These are phyloP conservation scores for Arenicola marina DNA, from an alignment of 2,888 invertebrate species.

Conservation along the genomic window DNA sequence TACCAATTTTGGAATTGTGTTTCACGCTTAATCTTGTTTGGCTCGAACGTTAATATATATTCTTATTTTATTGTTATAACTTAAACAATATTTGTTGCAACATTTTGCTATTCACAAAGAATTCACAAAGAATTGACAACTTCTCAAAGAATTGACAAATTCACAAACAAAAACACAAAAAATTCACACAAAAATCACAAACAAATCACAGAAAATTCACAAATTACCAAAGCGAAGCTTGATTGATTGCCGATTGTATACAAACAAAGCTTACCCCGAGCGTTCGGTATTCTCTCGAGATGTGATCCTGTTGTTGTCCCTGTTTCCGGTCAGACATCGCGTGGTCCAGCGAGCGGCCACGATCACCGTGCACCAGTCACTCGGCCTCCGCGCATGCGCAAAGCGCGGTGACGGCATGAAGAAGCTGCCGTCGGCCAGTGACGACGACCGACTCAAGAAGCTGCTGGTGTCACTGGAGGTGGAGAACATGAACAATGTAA, in stretches of 20 bases:
- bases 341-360: conserved; percentile 54
- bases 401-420: neutral
- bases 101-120: too few species aligned
- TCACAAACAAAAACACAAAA: too few species aligned
- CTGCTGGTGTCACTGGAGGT: conserved; percentile 55
- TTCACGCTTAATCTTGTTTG: too few species aligned
- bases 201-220: too few species aligned
- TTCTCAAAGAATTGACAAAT: too few species aligned
- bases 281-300: neutral
- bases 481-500: conserved; percentile 49
- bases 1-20: too few species aligned
- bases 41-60: too few species aligned
- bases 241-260: neutral
- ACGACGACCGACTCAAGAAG: conserved; percentile 21
- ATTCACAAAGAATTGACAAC: too few species aligned
- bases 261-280: neutral
- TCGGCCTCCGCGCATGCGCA: conserved; percentile 10
- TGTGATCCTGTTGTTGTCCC: neutral
- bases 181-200: too few species aligned
- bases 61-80: too few species aligned
- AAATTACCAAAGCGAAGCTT: neutral
- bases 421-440: neutral
- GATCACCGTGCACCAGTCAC: conserved; percentile 28
- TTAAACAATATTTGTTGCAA: too few species aligned
- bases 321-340: conserved; percentile 45